Evolutionary conservation across 2,797 vertebrate genomes (phyloP).

Genomic region (Mormyrus proboscirostris): DNA sequence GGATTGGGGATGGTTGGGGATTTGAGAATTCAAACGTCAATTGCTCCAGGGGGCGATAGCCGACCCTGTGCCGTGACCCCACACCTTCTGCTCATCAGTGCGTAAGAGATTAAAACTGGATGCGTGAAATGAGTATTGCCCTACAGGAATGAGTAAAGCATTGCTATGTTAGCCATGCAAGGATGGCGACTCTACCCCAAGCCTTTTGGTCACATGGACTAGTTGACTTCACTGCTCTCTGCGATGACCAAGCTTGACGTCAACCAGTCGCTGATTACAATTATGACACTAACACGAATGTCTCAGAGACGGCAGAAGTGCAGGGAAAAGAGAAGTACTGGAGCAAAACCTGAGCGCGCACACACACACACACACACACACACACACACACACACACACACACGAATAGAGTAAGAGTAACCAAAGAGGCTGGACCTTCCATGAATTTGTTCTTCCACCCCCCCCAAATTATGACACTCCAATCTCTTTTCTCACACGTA

Average conservation of each 20-base stretch:
- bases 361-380: too few relatives aligned
- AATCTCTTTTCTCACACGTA: background rate
- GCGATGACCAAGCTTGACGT: background rate
- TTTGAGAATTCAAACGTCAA: background rate
- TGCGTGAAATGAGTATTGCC: background rate
- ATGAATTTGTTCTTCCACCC: background rate
- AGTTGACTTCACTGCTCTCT: background rate
- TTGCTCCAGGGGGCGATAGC: background rate
- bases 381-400: too few relatives aligned
- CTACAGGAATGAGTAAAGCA: background rate
- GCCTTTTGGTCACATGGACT: background rate
- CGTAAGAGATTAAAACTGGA: background rate
- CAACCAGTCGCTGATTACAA: background rate
- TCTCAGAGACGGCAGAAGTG: background rate
- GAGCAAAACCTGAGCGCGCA: background rate
- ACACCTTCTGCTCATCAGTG: too few relatives aligned
- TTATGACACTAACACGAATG: background rate
- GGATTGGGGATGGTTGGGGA: background rate
- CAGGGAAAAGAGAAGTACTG: background rate
- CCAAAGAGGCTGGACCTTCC: background rate
- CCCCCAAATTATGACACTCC: background rate
- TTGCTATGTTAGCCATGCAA: background rate
- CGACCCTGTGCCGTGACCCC: too few relatives aligned
- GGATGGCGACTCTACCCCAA: background rate
- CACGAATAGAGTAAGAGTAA: too few relatives aligned